Evolutionary conservation across 2,113 vertebrate species (phyloP).

Genomic region (Loxodonta africana): DNA sequence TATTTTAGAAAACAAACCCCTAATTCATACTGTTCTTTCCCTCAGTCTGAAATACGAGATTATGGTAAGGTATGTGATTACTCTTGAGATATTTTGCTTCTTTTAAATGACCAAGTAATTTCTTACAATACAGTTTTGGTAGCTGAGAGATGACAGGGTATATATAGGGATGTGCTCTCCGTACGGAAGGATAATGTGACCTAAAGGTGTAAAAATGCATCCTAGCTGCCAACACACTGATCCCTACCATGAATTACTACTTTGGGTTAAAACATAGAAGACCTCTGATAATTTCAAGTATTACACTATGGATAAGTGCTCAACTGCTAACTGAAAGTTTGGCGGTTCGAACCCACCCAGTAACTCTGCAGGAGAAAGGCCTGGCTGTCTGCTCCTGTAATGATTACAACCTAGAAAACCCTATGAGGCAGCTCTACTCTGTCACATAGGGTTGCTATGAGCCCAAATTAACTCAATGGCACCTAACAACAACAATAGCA

Average conservation of each 20-base stretch:
- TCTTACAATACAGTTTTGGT: background rate
- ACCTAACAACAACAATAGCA: background rate
- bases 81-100: background rate
- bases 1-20: constrained; percentile 33
- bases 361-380: background rate
- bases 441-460: background rate
- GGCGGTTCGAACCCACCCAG: background rate
- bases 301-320: background rate
- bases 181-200: background rate
- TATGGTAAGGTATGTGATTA: background rate
- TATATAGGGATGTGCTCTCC: background rate
- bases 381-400: background rate
- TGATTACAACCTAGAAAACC: background rate
- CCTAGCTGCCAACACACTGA: background rate
- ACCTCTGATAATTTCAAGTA: background rate
- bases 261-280: background rate
- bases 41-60: constrained; percentile 11
- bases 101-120: constrained; percentile 40
- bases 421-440: background rate
- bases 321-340: background rate
- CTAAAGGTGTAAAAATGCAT: background rate
- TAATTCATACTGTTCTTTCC: constrained; percentile 33
- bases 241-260: background rate
- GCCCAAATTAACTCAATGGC: background rate
- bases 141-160: background rate